Conservation (phyloP, 2,888 invertebrate genomes). For the Smittia aterrima region DNA sequence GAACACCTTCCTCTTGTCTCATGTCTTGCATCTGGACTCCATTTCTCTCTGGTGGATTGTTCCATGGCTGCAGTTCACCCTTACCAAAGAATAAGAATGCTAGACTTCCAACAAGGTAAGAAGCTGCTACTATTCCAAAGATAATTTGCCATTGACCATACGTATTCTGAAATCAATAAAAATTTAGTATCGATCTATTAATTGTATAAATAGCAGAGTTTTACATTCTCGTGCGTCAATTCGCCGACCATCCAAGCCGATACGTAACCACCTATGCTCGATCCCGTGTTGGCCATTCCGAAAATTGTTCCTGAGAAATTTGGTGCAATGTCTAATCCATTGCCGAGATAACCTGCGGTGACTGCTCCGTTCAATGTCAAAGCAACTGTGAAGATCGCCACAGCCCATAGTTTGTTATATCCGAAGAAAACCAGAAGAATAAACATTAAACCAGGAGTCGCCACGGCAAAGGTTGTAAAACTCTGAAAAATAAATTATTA, state of each 20-base stretch:
- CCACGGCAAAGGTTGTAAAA: slow-evolving; percentile 55
- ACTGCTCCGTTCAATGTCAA: slow-evolving; percentile 83
- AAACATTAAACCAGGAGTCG: slow-evolving; percentile 70
- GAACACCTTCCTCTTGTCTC: slow-evolving; percentile 51
- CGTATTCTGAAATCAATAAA: slow-evolving; percentile 46
- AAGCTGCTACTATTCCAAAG: slow-evolving; percentile 73
- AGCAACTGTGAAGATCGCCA: slow-evolving; percentile 74
- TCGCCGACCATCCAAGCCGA: slow-evolving; percentile 79
- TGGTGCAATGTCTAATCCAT: slow-evolving; percentile 83
- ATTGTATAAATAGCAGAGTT: too few species aligned
- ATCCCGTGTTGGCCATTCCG: slow-evolving; percentile 82
- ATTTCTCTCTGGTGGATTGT: slow-evolving; percentile 51
- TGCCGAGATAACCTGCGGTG: slow-evolving; percentile 81
- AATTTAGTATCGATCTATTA: neutral
- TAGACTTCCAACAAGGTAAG: slow-evolving; percentile 67
- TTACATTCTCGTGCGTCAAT: slow-evolving; percentile 69
- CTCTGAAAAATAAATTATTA: neutral
- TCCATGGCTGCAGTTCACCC: slow-evolving; percentile 60
- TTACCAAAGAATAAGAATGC: slow-evolving; percentile 65
- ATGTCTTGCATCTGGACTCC: slow-evolving; percentile 23
- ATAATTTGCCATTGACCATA: slow-evolving; percentile 77
- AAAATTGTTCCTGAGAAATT: slow-evolving; percentile 87
- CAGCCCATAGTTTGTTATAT: slow-evolving; percentile 67
- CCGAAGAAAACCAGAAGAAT: slow-evolving; percentile 70
- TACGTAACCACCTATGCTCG: slow-evolving; percentile 78